Percentiles rank a stretch among this genome's conserved stretches.
Evolutionary conservation across 1,140 invertebrate genomes (phyloP).

Genomic region (Venturia canescens): DNA sequence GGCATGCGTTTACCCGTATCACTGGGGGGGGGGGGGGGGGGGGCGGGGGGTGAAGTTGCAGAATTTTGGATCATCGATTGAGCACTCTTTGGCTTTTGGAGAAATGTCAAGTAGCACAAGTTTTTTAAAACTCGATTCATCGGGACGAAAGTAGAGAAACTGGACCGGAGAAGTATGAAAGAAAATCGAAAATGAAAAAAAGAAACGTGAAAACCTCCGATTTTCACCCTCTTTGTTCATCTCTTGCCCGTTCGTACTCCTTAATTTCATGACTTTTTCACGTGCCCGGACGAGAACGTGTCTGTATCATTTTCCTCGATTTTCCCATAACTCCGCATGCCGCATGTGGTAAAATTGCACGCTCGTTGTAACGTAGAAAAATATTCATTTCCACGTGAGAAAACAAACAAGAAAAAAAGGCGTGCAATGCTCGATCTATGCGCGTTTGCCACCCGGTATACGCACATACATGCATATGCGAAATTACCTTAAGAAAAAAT

Average conservation of each 20-base stretch:
- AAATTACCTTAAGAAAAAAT: background rate
- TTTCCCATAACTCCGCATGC: background rate
- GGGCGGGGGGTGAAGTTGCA: conserved; percentile 70
- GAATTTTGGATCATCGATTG: conserved; percentile 30
- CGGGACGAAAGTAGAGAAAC: no score
- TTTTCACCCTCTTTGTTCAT: background rate
- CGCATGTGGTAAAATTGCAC: background rate
- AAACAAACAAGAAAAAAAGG: conserved; percentile 16
- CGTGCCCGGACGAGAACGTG: background rate
- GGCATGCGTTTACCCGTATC: conserved; percentile 64
- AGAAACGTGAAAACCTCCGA: background rate
- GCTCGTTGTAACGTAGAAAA: conserved; percentile 30
- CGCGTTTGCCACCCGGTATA: no score
- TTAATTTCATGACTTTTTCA: background rate
- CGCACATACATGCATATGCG: background rate
- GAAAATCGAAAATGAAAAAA: background rate
- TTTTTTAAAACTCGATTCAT: no score
- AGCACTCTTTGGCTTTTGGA: background rate
- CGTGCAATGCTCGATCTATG: background rate
- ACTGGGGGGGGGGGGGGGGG: no score
- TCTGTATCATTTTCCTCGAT: background rate
- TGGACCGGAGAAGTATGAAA: background rate
- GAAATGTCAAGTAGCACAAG: no score
- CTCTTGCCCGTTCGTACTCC: background rate
- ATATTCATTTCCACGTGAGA: conserved; percentile 33